Evolutionary conservation across 2,113 vertebrate species (phyloP).

Genomic region (Gulo gulo): DNA sequence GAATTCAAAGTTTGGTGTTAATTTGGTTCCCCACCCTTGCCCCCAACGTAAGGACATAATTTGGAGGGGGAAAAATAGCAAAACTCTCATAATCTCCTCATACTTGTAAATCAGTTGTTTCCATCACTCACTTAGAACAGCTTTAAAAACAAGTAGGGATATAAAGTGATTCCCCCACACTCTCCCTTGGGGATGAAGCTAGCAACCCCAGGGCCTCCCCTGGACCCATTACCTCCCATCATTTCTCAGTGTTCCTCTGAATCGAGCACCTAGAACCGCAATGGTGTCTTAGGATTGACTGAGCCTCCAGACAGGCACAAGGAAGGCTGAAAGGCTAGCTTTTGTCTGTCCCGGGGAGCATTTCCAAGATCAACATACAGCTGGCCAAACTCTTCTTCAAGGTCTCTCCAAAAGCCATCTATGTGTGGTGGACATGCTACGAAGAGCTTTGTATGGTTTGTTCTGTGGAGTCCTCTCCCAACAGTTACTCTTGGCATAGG

Average conservation of each 20-base stretch:
- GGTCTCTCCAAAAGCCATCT: neutral
- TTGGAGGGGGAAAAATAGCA: neutral
- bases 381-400: neutral
- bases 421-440: accelerated
- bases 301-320: neutral
- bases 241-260: neutral
- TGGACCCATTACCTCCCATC: neutral
- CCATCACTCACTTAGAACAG: neutral
- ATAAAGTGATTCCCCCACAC: neutral
- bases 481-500: neutral
- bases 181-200: neutral
- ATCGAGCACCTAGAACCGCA: neutral
- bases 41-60: neutral
- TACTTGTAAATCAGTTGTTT: neutral
- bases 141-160: neutral
- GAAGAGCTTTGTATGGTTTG: neutral
- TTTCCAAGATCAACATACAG: neutral
- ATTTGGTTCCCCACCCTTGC: neutral
- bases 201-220: neutral
- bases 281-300: neutral
- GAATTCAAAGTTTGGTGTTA: slow-evolving; percentile 21
- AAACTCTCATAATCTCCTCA: neutral
- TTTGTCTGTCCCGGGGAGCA: neutral
- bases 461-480: neutral
- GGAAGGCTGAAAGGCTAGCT: neutral